These are phyloP conservation scores for Alosa sapidissima DNA, from an alignment of 2,797 vertebrate species.

Conservation along the genomic window DNA sequence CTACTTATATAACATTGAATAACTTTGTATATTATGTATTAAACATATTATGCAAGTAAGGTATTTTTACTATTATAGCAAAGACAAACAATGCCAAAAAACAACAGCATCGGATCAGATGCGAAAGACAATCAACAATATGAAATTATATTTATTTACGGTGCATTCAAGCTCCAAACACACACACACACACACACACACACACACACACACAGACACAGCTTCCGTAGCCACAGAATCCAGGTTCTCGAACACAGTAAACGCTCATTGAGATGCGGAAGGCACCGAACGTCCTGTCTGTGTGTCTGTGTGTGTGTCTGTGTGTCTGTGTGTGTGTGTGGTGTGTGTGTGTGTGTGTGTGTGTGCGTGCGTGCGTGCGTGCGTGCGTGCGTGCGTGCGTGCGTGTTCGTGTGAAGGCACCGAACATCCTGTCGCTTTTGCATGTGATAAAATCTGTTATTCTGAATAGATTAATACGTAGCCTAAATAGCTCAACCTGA, in stretches of 20 bases:
- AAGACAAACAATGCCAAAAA: background rate
- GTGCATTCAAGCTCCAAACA: background rate
- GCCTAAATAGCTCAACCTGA: conserved; percentile 25
- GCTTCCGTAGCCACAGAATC: background rate
- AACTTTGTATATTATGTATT: background rate
- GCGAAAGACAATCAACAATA: background rate
- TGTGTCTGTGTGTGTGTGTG: too few species aligned
- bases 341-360: too few species aligned
- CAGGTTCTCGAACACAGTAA: background rate
- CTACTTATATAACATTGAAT: background rate
- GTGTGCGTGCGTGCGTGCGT: too few species aligned
- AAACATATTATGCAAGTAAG: background rate
- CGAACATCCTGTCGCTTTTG: background rate
- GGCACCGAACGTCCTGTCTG: background rate
- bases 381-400: too few species aligned
- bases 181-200: background rate
- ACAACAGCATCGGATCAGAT: background rate
- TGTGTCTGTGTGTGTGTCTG: too few species aligned
- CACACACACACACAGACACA: background rate
- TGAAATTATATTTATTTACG: background rate
- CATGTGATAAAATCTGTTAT: conserved; percentile 23
- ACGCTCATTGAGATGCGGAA: conserved; percentile 6
- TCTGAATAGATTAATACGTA: conserved; percentile 20
- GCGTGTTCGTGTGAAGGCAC: background rate
- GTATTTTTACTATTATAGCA: too few species aligned